phyloP scores from a whole-genome alignment of 1,140 invertebrate genomes.

The Eupeodes corollae region DNA sequence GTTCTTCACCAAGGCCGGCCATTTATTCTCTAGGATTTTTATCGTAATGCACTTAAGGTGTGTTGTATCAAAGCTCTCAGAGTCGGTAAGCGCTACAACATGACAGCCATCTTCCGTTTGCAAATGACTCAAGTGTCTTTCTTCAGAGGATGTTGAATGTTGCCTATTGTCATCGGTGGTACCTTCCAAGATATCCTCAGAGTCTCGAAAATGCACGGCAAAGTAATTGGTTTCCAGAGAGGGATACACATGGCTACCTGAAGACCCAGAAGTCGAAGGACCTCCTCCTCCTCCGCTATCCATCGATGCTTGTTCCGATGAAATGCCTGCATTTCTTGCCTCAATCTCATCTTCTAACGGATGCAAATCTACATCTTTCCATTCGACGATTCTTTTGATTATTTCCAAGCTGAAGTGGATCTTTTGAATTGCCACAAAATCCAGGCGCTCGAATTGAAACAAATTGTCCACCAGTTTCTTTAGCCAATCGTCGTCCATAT shows the following conservation, averaged over 20 bases:
- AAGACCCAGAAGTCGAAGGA: constrained; percentile 10
- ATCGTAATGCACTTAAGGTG: constrained; percentile 74
- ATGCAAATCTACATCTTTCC: constrained; percentile 73
- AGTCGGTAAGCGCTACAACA: constrained; percentile 57
- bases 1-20: constrained; percentile 61
- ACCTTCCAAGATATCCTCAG: not conserved
- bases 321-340: not conserved
- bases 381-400: constrained; percentile 73
- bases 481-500: constrained; percentile 63
- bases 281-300: not conserved
- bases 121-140: constrained; percentile 2
- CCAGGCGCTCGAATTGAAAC: constrained; percentile 44
- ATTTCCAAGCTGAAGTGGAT: constrained; percentile 75
- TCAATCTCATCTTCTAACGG: constrained; percentile 54
- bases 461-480: constrained; percentile 60
- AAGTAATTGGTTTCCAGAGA: constrained; percentile 32
- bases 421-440: constrained; percentile 48
- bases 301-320: not conserved
- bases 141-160: not conserved
- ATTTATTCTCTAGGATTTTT: constrained; percentile 69
- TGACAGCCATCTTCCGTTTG: constrained; percentile 43
- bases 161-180: constrained; percentile 1
- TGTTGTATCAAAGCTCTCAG: constrained; percentile 68
- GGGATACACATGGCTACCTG: constrained; percentile 27
- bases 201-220: constrained; percentile 25